Evolutionary conservation across 2,113 vertebrate genomes (phyloP).

Genomic region (Chrysochloris asiatica): DNA sequence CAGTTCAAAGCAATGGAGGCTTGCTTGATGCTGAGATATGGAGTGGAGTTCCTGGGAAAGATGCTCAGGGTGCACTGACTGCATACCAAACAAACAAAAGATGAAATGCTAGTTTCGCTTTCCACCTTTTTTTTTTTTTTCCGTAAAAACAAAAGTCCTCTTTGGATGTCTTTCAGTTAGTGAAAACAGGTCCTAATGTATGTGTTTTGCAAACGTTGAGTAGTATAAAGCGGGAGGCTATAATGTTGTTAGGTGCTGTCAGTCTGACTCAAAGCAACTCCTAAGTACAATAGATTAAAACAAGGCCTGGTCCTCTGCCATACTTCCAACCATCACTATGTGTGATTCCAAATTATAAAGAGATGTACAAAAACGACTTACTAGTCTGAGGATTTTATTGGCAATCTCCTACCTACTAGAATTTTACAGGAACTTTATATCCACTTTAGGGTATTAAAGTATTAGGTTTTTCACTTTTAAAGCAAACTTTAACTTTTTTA

Average conservation of each 20-base stretch:
- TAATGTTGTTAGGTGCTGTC: not conserved
- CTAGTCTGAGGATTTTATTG: conserved; percentile 11
- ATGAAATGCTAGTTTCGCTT: not conserved
- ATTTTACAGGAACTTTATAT: conserved; percentile 26
- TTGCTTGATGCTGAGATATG: not conserved
- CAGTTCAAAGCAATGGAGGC: not conserved
- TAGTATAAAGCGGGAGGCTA: not conserved
- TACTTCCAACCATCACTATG: not conserved
- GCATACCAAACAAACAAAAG: not conserved
- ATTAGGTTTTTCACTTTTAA: conserved; percentile 52
- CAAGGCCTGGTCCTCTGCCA: not conserved
- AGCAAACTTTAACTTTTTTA: conserved; percentile 69
- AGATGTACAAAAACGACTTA: not conserved
- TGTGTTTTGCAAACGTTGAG: not conserved
- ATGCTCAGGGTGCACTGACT: no score
- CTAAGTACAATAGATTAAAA: not conserved
- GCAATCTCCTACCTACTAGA: not conserved
- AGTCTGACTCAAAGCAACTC: not conserved
- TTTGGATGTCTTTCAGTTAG: no score
- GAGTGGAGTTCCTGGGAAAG: not conserved
- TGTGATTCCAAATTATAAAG: not conserved
- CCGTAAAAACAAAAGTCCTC: not conserved
- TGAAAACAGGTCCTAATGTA: no score
- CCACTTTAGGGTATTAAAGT: not conserved
- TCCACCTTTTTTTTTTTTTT: not conserved